Percentiles rank a stretch among this genome's conserved stretches.
These are phyloP conservation scores for Sebastes paucispinis DNA, from an alignment of 2,797 vertebrate species.

Conservation along the genomic window DNA sequence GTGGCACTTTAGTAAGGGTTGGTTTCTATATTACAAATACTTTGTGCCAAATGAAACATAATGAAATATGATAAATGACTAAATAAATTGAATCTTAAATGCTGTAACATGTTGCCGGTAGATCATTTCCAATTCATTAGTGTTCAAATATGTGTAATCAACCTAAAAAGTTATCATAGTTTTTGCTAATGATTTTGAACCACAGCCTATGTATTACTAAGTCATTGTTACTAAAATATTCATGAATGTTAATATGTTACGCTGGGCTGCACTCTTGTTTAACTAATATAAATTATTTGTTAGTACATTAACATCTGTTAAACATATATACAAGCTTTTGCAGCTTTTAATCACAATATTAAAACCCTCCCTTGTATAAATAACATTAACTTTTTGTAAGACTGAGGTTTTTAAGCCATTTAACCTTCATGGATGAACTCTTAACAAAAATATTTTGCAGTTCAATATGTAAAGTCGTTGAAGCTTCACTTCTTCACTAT, in stretches of 20 bases:
- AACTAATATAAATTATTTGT: slow-evolving; percentile 1
- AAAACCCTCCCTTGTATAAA: background rate
- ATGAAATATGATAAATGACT: background rate
- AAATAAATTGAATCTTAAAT: background rate
- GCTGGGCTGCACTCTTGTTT: background rate
- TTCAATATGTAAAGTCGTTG: background rate
- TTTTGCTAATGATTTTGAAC: background rate
- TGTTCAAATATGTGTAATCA: background rate
- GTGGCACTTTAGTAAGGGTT: background rate
- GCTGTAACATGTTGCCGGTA: background rate
- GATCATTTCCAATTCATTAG: background rate
- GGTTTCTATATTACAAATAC: background rate
- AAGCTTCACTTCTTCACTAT: background rate
- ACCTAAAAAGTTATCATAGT: background rate
- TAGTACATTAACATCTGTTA: background rate
- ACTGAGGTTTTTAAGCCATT: background rate
- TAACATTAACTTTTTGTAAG: background rate
- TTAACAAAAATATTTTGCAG: background rate
- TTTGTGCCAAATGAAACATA: background rate
- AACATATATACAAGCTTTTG: background rate
- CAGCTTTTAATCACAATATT: background rate
- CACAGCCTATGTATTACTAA: background rate
- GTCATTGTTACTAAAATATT: background rate
- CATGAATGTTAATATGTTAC: background rate
- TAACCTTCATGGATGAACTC: background rate